Conservation (phyloP, 2,113 vertebrate species). For the Eurystomus gularis region DNA sequence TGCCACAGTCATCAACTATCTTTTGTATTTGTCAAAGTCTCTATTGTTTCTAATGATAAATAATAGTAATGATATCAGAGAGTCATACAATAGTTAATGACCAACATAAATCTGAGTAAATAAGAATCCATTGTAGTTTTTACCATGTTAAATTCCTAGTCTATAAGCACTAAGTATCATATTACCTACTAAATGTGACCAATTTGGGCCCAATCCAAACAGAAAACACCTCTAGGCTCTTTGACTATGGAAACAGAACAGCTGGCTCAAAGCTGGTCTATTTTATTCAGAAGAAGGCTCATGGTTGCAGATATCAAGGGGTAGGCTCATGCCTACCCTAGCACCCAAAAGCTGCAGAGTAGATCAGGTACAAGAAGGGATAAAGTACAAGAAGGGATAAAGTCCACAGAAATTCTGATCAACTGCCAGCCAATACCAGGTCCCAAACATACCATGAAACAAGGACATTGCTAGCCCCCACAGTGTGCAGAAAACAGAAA, state of each 20-base stretch:
- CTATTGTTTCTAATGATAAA: background rate
- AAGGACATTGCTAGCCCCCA: background rate
- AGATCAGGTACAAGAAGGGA: background rate
- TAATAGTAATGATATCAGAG: background rate
- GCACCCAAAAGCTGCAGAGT: background rate
- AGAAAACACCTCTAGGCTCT: background rate
- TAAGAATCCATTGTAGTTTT: background rate
- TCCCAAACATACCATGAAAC: accelerated
- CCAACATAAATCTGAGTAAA: background rate
- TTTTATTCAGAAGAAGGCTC: background rate
- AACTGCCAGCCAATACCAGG: background rate
- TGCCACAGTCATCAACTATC: background rate
- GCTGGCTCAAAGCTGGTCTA: background rate
- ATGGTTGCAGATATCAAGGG: background rate
- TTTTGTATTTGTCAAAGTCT: background rate
- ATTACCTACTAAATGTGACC: background rate
- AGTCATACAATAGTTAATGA: background rate
- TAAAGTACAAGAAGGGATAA: background rate
- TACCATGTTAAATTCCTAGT: background rate
- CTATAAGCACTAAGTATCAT: background rate
- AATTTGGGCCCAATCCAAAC: background rate
- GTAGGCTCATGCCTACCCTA: too few species aligned
- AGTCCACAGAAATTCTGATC: background rate
- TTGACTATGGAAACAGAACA: background rate
- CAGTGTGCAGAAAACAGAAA: background rate